Evolutionary conservation across 1,140 invertebrate species (phyloP).

Genomic region (Chrysoperla carnea): DNA sequence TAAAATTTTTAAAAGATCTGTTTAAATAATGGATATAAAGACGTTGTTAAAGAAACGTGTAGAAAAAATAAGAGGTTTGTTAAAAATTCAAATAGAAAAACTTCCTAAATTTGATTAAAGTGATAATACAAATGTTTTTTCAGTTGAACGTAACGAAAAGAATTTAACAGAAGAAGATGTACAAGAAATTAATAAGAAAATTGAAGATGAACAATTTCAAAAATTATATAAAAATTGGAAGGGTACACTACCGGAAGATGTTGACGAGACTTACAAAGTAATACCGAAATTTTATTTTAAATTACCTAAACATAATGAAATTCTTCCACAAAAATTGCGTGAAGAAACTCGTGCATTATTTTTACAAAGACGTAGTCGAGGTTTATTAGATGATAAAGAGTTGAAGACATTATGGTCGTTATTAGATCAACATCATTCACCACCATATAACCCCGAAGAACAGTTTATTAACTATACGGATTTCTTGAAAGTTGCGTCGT

Average conservation of each 20-base stretch:
- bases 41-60: too few relatives aligned
- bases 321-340: slow-evolving; percentile 58
- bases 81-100: too few relatives aligned
- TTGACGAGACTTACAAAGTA: slow-evolving; percentile 22
- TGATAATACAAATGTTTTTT: too few relatives aligned
- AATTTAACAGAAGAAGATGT: slow-evolving; percentile 7
- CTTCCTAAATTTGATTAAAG: too few relatives aligned
- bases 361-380: slow-evolving; percentile 63
- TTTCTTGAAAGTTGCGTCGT: slow-evolving; percentile 57
- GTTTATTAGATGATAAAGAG: slow-evolving; percentile 74
- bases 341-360: slow-evolving; percentile 76
- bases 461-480: slow-evolving; percentile 73
- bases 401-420: slow-evolving; percentile 55
- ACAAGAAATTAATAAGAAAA: slow-evolving; percentile 17
- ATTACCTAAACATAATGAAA: slow-evolving; percentile 57
- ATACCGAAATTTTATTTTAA: slow-evolving; percentile 70
- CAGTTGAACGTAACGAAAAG: too few relatives aligned
- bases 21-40: too few relatives aligned
- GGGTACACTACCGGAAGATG: slow-evolving; percentile 23
- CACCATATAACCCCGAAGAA: slow-evolving; percentile 49
- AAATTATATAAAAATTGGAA: slow-evolving; percentile 35
- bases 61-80: too few relatives aligned
- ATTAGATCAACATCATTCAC: slow-evolving; percentile 62
- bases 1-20: too few relatives aligned
- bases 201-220: slow-evolving; percentile 34